Percentiles rank a stretch among this genome's conserved stretches.
phyloP scores from a whole-genome alignment of 2,888 invertebrate genomes.

The Drosophila algonquin region DNA sequence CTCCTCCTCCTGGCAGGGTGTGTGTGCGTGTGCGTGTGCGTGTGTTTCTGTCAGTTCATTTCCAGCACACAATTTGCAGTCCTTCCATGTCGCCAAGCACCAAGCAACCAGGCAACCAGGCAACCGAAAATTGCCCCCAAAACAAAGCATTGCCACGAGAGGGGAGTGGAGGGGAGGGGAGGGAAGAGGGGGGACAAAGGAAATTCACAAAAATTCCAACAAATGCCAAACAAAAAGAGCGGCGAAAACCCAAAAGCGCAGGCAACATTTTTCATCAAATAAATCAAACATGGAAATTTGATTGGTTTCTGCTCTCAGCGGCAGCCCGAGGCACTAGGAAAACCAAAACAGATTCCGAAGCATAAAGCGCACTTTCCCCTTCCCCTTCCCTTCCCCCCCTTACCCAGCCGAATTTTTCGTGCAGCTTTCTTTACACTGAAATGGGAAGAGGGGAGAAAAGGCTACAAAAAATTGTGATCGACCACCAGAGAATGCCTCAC shows the following conservation, averaged over 20 bases:
- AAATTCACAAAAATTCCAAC: neutral
- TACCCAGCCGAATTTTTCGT: conserved; percentile 18
- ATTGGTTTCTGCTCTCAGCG: conserved; percentile 45
- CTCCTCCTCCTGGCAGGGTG: neutral
- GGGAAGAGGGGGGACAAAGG: too few species aligned
- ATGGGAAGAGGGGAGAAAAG: neutral
- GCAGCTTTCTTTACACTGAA: conserved; percentile 14
- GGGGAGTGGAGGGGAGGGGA: too few species aligned
- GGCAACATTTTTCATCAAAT: conserved; percentile 32
- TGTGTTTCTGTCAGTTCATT: conserved; percentile 19
- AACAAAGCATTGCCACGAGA: neutral
- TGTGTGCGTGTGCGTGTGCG: neutral
- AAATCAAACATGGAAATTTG: conserved; percentile 46
- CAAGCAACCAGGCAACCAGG: neutral
- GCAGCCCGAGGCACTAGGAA: neutral
- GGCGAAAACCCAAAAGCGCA: conserved; percentile 8
- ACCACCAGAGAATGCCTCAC: neutral
- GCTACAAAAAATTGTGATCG: neutral
- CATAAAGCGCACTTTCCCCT: conserved; percentile 15
- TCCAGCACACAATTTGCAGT: neutral
- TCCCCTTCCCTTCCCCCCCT: neutral
- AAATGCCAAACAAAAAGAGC: neutral
- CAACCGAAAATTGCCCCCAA: neutral
- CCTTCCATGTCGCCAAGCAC: neutral
- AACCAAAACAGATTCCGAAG: conserved; percentile 11